These are phyloP conservation scores for Streptopelia turtur DNA, from an alignment of 2,797 vertebrate species.

Conservation along the genomic window DNA sequence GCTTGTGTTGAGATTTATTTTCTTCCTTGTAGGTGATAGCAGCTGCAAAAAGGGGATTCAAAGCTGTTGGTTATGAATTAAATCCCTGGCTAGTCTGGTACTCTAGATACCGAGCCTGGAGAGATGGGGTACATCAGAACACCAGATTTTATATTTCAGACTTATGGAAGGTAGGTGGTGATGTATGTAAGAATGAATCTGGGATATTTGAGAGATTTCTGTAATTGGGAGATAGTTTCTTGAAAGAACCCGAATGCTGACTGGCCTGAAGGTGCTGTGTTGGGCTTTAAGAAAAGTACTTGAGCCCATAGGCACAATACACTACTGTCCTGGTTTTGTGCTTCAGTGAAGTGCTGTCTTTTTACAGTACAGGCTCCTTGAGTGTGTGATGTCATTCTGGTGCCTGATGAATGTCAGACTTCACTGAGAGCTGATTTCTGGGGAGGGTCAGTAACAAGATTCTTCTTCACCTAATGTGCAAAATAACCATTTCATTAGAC, in stretches of 20 bases:
- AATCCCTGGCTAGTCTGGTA: constrained; percentile 98
- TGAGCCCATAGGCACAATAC: neutral
- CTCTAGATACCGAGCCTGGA: constrained; percentile 90
- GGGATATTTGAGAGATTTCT: neutral
- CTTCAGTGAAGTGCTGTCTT: neutral
- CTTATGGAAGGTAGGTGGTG: constrained; percentile 90
- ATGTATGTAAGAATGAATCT: neutral
- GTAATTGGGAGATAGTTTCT: neutral
- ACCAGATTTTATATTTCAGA: constrained; percentile 91
- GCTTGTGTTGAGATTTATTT: neutral
- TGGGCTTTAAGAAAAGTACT: neutral
- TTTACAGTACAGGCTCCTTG: neutral
- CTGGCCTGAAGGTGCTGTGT: neutral
- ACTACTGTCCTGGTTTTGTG: neutral
- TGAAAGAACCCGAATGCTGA: neutral
- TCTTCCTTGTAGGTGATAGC: constrained; percentile 87
- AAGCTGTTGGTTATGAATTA: constrained; percentile 90
- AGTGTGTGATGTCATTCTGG: fast-evolving
- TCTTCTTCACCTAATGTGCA: neutral
- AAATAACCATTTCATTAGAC: neutral
- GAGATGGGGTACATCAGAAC: constrained; percentile 85
- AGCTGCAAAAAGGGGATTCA: constrained; percentile 91
- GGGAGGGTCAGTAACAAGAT: neutral
- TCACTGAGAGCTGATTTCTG: neutral
- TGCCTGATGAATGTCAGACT: neutral